Base-by-base conservation (phyloP, 2,113 vertebrate genomes). In the Hypomesus transpacificus region DNA sequence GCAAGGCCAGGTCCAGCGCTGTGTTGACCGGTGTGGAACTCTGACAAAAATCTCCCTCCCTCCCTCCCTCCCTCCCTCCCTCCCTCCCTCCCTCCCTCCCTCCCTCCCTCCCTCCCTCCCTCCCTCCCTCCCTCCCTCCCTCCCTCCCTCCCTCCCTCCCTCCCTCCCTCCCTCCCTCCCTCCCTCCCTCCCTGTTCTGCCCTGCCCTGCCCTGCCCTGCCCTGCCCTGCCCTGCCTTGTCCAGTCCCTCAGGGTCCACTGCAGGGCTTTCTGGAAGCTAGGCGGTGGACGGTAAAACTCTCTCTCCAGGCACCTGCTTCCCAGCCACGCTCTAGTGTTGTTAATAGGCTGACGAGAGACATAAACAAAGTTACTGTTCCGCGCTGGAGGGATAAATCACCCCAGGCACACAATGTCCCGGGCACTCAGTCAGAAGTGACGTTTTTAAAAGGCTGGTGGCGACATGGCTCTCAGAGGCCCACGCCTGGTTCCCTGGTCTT, bases 261-360 rank as follows among this genome's bases (percentile, higher is more conserved):
- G 77, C 60, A 64, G 77, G 82, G 83, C 75, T 77, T 73, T 73
- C 77, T 70, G 68, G 31, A 69, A 79, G 21, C 18, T 20, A 79
- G 80, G 74, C 82, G 86, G 87, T 70, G 80, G 86, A 84, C 80
- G 79, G 81, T 87, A 85, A 86, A 89, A 82, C 77, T 69, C 61
- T 24, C 57, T 69, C 77, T 86, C 75, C 34, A 72, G 74, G 83
- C 88, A 90, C 87, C 87, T 90, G 90, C 85, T 90, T 89, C 80
- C 82, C 85, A 82, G 80, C 82, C 66, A 75, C 57, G 81, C 87
- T 87, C 74, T 75, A 80, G 79, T 76, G 83, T 87, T 77, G 87
- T 89, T 90, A 90, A 90, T 84, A 85, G 82, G 82, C 84, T 85
- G 88, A 89, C 80, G 89, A 90, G 89, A 87, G 86, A 87, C 79